Conservation (phyloP, 2,797 vertebrate species). For the Ciconia nigra region DNA sequence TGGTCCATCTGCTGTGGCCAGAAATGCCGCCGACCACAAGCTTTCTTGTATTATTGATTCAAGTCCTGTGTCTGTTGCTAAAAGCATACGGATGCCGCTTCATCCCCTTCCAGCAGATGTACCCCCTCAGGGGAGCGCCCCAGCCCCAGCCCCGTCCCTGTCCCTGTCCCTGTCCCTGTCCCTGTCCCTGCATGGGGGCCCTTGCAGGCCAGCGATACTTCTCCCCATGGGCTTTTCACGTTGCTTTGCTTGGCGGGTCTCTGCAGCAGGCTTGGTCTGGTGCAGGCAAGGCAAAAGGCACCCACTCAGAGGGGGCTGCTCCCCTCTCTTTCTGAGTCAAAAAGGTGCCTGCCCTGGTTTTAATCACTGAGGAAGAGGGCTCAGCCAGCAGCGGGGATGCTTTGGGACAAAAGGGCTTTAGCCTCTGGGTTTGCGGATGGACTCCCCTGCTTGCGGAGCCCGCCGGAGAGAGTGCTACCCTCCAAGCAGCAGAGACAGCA, state of each 20-base stretch:
- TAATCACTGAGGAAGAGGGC: neutral
- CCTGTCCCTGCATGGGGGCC: neutral
- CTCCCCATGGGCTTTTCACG: neutral
- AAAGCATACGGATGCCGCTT: slow-evolving; percentile 21
- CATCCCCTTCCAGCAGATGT: slow-evolving; percentile 27
- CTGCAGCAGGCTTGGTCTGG: neutral
- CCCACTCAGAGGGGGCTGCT: neutral
- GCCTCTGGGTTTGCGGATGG: neutral
- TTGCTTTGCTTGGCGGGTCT: neutral
- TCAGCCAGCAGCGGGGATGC: neutral
- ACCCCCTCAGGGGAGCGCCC: neutral
- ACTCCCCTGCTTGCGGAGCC: rapidly evolving
- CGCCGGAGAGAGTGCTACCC: rapidly evolving
- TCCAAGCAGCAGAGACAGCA: neutral
- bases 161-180: neutral
- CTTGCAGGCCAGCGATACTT: neutral
- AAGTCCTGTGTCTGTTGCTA: slow-evolving; percentile 55
- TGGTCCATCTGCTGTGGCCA: slow-evolving; percentile 71
- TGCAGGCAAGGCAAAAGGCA: neutral
- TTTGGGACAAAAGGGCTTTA: neutral
- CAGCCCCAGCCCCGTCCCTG: neutral
- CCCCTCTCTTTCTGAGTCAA: neutral
- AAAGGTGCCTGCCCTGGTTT: neutral
- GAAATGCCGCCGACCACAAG: slow-evolving; percentile 42
- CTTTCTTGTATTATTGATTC: slow-evolving; percentile 68